Base-by-base conservation (phyloP, 2,797 vertebrate species). In the Chelmon rostratus region DNA sequence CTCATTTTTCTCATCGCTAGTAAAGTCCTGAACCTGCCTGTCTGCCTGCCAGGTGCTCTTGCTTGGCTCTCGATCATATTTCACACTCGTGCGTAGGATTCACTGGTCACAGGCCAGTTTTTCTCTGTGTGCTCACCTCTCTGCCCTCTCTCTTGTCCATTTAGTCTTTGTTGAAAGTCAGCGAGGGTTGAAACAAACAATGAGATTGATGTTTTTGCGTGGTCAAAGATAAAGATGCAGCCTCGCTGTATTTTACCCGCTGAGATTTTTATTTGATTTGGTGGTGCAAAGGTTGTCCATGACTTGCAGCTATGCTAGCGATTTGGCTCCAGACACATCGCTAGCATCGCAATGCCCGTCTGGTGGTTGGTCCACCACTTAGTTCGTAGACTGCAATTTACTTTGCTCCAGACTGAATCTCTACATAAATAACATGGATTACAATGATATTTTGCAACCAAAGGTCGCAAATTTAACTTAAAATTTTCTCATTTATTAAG, bases 1-100 rank as follows among this genome's bases (percentile, higher is more conserved):
- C 82, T 91, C 84, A 66, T 84, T 92, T 92, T 93, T 86, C 87
- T 85, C 87, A 64, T 46, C 62, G 86, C 84, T 81, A 35, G 84
- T 91, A 76, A 89, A 90, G 86, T 91, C 82, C 83, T 90, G 80
- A 76, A 76, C 79, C 73, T 52, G 79, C 78, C 77, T 15, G 47
- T 74, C 62, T 73, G 78, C 61, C 76, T 84, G 89, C 79, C 91
- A 83, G 88, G 73, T 87, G 86, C 79, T 82, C 83, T 65, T 44
- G 57, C 58, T 76, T 77, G 74, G 76, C 75, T 81, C 84, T 81
- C 80, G 73, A 81, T 93, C 92, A 85, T 68, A 88, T 92, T 92
- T 92, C 92, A 90, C 89, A 82, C 76, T 68, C 9, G 56, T 88
- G 79, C 19, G 68, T 79, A 82, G 68, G 81, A 84, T 84, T 78